Conservation (phyloP, 92 coral and sea anemone species). For the Porites cylindrica region DNA sequence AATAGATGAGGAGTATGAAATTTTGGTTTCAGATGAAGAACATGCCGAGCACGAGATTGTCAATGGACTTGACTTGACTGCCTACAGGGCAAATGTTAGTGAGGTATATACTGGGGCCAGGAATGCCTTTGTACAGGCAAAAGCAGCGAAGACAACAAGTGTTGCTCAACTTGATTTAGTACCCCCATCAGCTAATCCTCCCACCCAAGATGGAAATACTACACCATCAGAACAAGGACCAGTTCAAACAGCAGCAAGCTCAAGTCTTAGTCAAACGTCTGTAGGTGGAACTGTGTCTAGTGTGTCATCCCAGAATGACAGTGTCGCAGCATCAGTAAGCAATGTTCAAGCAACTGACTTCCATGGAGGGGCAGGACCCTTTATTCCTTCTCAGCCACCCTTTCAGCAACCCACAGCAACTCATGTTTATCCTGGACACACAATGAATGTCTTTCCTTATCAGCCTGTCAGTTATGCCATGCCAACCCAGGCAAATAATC, state of each 20-base stretch:
- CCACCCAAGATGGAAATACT: not conserved
- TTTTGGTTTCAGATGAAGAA: conserved; percentile 49
- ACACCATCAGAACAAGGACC: not conserved
- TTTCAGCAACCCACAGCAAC: not conserved
- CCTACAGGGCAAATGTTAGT: conserved; percentile 54
- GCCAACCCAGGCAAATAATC: too few species aligned
- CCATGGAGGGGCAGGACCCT: not conserved
- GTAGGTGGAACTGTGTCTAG: not conserved
- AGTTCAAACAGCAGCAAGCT: not conserved
- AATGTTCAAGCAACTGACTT: not conserved
- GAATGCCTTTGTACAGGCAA: conserved; percentile 40
- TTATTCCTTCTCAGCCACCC: not conserved
- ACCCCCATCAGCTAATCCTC: not conserved
- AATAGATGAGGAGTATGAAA: conserved; percentile 65
- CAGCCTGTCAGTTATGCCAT: too few species aligned
- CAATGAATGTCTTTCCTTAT: not conserved
- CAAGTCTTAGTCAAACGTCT: not conserved
- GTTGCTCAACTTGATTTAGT: not conserved
- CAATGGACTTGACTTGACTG: conserved; percentile 55
- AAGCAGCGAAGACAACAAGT: not conserved
- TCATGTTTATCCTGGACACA: conserved; percentile 3
- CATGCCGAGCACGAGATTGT: conserved; percentile 65
- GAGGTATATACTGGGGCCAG: conserved; percentile 57
- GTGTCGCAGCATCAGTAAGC: not conserved
- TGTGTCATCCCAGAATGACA: not conserved